Percentiles rank a stretch among this genome's conserved stretches.
Conservation (phyloP, 2,113 vertebrate genomes). For the Dipodomys spectabilis region DNA sequence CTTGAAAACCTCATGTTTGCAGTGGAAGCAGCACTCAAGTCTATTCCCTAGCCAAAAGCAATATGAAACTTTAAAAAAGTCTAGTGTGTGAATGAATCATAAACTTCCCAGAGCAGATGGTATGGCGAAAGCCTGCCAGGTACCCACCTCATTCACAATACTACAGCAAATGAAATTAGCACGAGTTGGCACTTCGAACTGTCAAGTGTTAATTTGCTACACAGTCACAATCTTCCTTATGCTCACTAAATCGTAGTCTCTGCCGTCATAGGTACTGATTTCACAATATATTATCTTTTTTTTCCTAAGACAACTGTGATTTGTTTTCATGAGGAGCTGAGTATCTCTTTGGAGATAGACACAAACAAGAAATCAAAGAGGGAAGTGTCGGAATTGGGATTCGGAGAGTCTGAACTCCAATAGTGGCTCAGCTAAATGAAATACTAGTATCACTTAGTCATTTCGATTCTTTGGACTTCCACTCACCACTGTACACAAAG, state of each 20-base stretch:
- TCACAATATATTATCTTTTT: not conserved
- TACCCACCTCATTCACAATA: constrained; percentile 35
- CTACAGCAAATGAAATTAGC: constrained; percentile 53
- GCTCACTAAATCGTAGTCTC: not conserved
- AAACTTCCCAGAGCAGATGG: constrained; percentile 74
- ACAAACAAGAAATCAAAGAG: not conserved
- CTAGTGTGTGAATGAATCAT: constrained; percentile 64
- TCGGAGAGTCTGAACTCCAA: not conserved
- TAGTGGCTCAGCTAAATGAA: accelerated
- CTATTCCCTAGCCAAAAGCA: constrained; percentile 29
- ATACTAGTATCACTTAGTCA: no score
- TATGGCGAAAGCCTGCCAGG: constrained; percentile 71
- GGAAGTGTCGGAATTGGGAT: not conserved
- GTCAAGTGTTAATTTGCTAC: constrained; percentile 61
- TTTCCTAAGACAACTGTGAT: not conserved
- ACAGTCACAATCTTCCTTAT: not conserved
- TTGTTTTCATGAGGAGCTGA: not conserved
- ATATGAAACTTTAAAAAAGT: constrained; percentile 51
- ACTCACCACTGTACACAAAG: not conserved
- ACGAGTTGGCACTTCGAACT: constrained; percentile 48
- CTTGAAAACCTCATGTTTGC: constrained; percentile 16
- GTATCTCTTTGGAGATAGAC: not conserved
- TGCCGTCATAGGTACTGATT: not conserved
- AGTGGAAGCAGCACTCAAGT: not conserved
- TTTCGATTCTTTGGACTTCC: not conserved